Base-by-base conservation (phyloP, 1,140 invertebrate genomes). In the Battus philenor region DNA sequence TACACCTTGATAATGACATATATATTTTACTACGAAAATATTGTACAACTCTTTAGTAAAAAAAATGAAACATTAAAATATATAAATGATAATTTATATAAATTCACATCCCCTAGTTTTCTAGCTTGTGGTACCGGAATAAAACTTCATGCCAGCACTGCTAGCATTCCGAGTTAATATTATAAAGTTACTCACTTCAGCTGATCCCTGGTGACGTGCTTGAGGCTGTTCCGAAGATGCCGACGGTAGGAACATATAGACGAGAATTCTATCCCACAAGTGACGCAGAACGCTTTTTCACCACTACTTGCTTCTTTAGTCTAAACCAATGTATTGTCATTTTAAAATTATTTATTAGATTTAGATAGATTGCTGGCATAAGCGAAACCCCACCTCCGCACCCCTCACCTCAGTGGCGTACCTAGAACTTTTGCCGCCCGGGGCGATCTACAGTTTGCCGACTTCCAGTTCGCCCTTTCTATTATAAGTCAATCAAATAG, bases 151-250 rank as follows among this genome's bases (percentile, higher is more conserved):
- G n/a, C n/a, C n/a, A n/a, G n/a, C n/a, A n/a, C n/a, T n/a, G n/a
- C n/a, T n/a, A n/a, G n/a, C n/a, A n/a, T n/a, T n/a, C n/a, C 8
- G 3, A 4, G 8, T 4, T 22, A 22, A 31, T 11, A 0, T 16
- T 32, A 15, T 2, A n/a, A 34, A 18, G 46, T 8, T 15, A 47
- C 48, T 68, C 8, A 83, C 79, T 65, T 75, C 8, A 73, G 55
- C 12, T 78, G 68, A 20, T 76, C 65, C 4, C 66, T 62, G 0
- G 71, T 68, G 44, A 83, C 75, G 24, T 83, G 79, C 33, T 76
- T 79, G 9, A 83, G 50, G 18, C 77, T 81, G 57, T 74, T 83
- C 34, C 67, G 57, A 24, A 84, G 38, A 15, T 84, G 80, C 3
- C 80, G 47, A 43, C 76, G 68, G 13, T 69, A 68, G 0, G 76